These are phyloP conservation scores for Dromas ardeola DNA, from an alignment of 2,113 vertebrate genomes.

Conservation along the genomic window DNA sequence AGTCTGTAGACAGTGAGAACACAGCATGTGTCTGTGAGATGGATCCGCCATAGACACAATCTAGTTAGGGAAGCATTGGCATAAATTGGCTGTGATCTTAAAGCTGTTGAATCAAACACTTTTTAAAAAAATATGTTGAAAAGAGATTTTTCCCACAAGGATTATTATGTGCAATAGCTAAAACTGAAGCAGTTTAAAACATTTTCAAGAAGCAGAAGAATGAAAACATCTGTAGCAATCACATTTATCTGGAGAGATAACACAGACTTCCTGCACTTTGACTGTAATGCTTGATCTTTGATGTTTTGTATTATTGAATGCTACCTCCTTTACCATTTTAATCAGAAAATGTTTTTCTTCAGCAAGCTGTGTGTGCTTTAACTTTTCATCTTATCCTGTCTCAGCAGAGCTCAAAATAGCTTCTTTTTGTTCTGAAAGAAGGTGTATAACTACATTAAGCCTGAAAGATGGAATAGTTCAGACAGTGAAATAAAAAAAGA, in stretches of 20 bases:
- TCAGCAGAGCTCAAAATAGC: background rate
- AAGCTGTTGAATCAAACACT: background rate
- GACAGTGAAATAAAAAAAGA: background rate
- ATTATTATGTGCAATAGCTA: background rate
- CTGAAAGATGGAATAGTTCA: background rate
- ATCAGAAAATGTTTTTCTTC: background rate
- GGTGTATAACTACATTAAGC: background rate
- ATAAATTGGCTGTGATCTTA: background rate
- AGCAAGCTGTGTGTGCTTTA: background rate
- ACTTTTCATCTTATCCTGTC: background rate
- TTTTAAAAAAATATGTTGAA: background rate
- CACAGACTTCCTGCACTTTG: background rate
- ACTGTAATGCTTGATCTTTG: background rate
- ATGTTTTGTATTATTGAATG: background rate
- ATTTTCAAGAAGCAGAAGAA: background rate
- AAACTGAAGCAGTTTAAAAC: background rate
- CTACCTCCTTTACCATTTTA: background rate
- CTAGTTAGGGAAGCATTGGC: background rate
- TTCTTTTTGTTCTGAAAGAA: background rate
- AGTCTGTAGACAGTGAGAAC: background rate
- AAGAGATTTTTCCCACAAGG: background rate
- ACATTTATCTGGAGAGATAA: background rate
- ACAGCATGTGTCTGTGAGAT: background rate
- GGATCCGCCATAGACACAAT: rapidly evolving
- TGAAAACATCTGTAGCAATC: background rate